These are phyloP conservation scores for Dendrolimus punctatus DNA, from an alignment of 1,140 invertebrate species.

Conservation along the genomic window DNA sequence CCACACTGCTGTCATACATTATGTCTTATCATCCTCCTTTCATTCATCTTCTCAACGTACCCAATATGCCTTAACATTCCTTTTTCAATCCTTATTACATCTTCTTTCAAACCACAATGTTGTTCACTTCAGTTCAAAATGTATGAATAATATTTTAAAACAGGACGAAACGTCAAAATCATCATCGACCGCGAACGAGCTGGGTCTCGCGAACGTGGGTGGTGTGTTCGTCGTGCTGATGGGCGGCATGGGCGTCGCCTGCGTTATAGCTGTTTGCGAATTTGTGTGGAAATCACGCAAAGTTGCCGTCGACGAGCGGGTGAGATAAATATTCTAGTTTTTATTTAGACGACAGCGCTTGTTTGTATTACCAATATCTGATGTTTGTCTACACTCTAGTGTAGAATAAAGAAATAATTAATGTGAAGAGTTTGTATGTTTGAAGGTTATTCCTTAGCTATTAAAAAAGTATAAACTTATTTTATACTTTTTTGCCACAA, in stretches of 20 bases:
- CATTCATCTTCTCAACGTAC: too few species aligned
- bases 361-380: too few species aligned
- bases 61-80: too few species aligned
- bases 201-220: constrained; percentile 93
- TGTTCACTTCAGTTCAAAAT: background rate
- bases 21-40: too few species aligned
- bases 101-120: background rate
- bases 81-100: too few species aligned
- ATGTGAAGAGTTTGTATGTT: too few species aligned
- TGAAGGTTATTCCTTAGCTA: too few species aligned
- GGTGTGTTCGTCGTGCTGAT: constrained; percentile 96
- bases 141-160: constrained; percentile 4
- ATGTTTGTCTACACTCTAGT: too few species aligned
- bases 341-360: background rate
- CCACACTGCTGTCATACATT: too few species aligned
- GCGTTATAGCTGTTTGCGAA: constrained; percentile 91
- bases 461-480: too few species aligned
- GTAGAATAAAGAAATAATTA: too few species aligned
- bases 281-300: constrained; percentile 95
- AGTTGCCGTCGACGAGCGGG: constrained; percentile 91
- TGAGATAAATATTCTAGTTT: constrained; percentile 64
- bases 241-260: constrained; percentile 91
- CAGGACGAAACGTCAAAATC: constrained; percentile 89
- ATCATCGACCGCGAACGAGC: constrained; percentile 86
- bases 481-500: too few species aligned